phyloP scores from a whole-genome alignment of 2,888 invertebrate species.

The Thereva nobilitata region DNA sequence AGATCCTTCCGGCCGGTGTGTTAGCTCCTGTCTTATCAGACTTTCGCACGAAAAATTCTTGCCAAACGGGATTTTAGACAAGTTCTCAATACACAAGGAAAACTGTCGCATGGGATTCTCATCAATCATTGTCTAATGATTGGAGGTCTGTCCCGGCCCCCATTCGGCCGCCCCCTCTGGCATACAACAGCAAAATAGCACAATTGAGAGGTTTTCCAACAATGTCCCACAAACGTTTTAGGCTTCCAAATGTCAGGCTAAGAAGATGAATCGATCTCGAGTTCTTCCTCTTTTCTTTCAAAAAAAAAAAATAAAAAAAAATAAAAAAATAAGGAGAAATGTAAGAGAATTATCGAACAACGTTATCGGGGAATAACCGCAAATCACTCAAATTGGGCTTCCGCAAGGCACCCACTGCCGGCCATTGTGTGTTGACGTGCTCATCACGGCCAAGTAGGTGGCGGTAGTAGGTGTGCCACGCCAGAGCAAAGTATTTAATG shows the following conservation, averaged over 20 bases:
- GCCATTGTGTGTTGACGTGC: no score
- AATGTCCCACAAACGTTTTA: constrained; percentile 29
- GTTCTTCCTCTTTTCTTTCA: neutral
- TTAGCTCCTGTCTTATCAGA: neutral
- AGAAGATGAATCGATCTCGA: constrained; percentile 26
- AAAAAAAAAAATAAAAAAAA: neutral
- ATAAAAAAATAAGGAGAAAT: constrained; percentile 2
- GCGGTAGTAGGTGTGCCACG: no score
- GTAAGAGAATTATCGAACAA: constrained; percentile 28
- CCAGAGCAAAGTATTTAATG: no score
- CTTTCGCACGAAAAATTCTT: constrained; percentile 2
- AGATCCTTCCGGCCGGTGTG: no score
- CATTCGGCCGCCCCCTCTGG: no score
- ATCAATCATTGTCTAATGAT: constrained; percentile 35
- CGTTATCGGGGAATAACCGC: constrained; percentile 31
- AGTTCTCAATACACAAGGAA: neutral
- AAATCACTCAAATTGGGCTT: constrained; percentile 35
- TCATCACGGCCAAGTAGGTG: no score
- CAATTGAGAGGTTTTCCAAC: constrained; percentile 29
- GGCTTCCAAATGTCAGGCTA: constrained; percentile 25
- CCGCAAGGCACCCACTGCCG: constrained; percentile 2
- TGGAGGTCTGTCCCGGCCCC: constrained; percentile 2
- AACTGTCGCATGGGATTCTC: constrained; percentile 25
- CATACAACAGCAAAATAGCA: neutral
- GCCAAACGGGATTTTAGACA: neutral